Evolutionary conservation across 2,113 vertebrate species (phyloP).

Genomic region (Malurus cyaneus): DNA sequence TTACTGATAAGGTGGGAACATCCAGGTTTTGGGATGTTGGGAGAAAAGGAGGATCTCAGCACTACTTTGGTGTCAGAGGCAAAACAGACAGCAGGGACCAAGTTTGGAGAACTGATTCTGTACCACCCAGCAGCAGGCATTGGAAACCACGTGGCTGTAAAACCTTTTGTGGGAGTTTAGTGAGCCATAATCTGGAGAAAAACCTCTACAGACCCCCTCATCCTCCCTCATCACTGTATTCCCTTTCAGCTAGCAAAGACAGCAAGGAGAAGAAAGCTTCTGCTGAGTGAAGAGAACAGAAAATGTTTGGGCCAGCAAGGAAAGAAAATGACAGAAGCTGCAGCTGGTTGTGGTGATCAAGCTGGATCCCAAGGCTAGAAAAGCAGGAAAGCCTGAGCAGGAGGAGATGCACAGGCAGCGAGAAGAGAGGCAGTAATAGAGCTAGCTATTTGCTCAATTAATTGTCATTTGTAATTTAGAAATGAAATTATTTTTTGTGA

Average conservation of each 20-base stretch:
- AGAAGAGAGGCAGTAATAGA: neutral
- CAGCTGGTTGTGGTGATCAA: neutral
- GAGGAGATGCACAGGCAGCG: neutral
- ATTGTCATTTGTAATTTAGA: slow-evolving; percentile 27
- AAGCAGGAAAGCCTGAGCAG: neutral
- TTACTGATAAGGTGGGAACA: neutral
- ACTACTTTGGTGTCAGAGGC: neutral
- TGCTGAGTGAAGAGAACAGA: neutral
- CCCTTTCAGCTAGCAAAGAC: neutral
- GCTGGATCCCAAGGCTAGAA: neutral
- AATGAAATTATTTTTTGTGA: neutral
- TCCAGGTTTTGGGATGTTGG: neutral
- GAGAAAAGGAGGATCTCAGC: neutral
- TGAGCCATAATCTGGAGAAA: neutral
- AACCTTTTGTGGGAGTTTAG: neutral
- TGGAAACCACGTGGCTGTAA: neutral
- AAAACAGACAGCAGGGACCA: neutral
- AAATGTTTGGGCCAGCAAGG: neutral
- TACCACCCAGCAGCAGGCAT: neutral
- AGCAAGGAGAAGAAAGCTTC: neutral
- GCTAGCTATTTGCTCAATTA: slow-evolving; percentile 19
- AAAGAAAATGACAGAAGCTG: neutral
- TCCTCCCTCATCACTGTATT: neutral
- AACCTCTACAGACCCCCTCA: neutral
- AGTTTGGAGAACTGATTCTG: neutral